Conservation (phyloP, 2,797 vertebrate genomes). For the Spinibarbus caldwelli region DNA sequence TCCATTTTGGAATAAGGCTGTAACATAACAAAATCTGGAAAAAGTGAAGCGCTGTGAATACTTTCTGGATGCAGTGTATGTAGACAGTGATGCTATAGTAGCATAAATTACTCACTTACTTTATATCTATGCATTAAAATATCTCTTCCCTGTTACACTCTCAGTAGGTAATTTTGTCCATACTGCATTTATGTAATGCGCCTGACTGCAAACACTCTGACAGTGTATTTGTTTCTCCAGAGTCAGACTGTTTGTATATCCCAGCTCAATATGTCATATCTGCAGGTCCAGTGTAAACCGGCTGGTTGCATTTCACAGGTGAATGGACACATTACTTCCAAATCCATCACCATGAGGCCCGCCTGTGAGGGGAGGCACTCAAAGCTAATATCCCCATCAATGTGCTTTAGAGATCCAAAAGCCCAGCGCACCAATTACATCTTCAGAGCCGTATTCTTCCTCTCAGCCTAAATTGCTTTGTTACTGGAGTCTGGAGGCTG, state of each 20-base stretch:
- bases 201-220: background rate
- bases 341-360: conserved; percentile 68
- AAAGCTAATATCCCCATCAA: conserved; percentile 53
- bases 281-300: conserved; percentile 58
- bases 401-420: conserved; percentile 53
- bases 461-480: conserved; percentile 58
- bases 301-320: conserved; percentile 79
- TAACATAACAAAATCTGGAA: background rate
- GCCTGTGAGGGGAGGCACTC: conserved; percentile 51
- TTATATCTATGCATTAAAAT: background rate
- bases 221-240: background rate
- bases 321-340: conserved; percentile 75
- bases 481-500: conserved; percentile 51
- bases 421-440: conserved; percentile 53
- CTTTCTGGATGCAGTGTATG: background rate
- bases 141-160: background rate
- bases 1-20: background rate
- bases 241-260: conserved; percentile 26
- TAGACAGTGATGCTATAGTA: background rate
- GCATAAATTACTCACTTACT: background rate
- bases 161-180: background rate
- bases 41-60: background rate
- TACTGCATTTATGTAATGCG: conserved; percentile 1
- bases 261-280: conserved; percentile 57
- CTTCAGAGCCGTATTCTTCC: conserved; percentile 33